Evolutionary conservation across 1,140 invertebrate genomes (phyloP), one percentile per base, ranked within the genome.

Genomic region (Pachypsylla venusta): DNA sequence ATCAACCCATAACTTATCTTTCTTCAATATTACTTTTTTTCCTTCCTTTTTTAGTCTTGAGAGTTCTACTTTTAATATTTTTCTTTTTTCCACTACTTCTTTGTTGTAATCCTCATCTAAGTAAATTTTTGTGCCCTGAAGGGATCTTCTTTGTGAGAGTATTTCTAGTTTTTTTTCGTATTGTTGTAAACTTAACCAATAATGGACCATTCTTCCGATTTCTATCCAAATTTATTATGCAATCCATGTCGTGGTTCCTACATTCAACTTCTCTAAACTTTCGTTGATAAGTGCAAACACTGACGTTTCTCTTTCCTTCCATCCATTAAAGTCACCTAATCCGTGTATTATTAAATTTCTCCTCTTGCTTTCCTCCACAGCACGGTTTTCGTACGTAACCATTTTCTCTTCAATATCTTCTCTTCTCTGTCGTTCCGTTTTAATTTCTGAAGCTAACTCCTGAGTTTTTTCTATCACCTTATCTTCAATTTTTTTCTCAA

Each of bases 141-240:
- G 54, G n/a, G 5, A 4, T 22, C n/a, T 25, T 25, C 54, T 5
- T 22, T 55, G 19, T 5, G 2, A 7, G 4, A 27, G 22, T 5
- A 55, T 55, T 55, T 55, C 54, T 24, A 1, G 71, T 48, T n/a
- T 48, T 48, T 22, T 5, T 48, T 48, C 42, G 5, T 4, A 4
- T 19, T 7, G 42, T 48, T 7, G 42, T 48, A 3, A 48, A n/a
- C n/a, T n/a, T n/a, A 5, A 48, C 42, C 42, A 48, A n/a, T 4
- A 48, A n/a, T 4, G 42, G 42, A 35, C 30, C 30, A n/a, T 4
- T 3, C 7, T 48, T 48, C 4, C 3, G 5, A 4, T 4, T 48
- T n/a, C 22, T 48, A 4, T n/a, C n/a, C 5, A 48, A 22, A 4
- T 48, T 48, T 48, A 5, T 48, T 19, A 48, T 48, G 5, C 7